Percentiles rank a stretch among this genome's conserved stretches.
Evolutionary conservation across 2,888 invertebrate genomes (phyloP).

Genomic region (Micoletzkya japonica): DNA sequence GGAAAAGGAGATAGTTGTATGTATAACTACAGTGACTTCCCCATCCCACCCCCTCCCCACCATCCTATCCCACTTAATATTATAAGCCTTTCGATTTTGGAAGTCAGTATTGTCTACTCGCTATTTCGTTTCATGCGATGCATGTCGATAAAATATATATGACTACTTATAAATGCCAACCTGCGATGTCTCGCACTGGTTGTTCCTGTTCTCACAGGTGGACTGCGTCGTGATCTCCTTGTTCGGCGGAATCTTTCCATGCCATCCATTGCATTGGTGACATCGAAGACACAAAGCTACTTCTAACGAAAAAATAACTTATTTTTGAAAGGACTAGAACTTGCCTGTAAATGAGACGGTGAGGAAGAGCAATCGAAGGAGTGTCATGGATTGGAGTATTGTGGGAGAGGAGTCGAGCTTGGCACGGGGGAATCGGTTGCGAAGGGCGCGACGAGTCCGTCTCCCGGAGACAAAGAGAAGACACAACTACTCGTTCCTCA

Average conservation of each 20-base stretch:
- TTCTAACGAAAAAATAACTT: not conserved
- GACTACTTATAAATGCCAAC: conserved; percentile 8
- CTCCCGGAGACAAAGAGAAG: too few relatives aligned
- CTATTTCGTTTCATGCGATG: not conserved
- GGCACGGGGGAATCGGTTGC: too few relatives aligned
- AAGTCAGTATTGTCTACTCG: not conserved
- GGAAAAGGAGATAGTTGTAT: not conserved
- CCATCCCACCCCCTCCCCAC: too few relatives aligned
- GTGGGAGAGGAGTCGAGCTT: not conserved
- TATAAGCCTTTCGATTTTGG: too few relatives aligned
- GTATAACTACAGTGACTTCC: not conserved
- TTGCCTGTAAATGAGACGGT: too few relatives aligned
- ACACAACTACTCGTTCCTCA: too few relatives aligned
- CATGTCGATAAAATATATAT: not conserved
- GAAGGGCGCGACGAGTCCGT: too few relatives aligned
- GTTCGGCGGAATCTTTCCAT: conserved; percentile 36
- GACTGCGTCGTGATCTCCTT: conserved; percentile 28
- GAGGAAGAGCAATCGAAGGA: not conserved
- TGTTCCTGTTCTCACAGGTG: conserved; percentile 46
- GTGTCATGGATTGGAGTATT: not conserved
- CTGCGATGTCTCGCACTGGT: conserved; percentile 45
- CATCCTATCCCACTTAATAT: too few relatives aligned
- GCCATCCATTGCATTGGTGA: conserved; percentile 50
- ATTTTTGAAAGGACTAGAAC: not conserved
- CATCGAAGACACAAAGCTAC: conserved; percentile 34